Evolutionary conservation across 2,113 vertebrate genomes (phyloP).

Genomic region (Paramisgurnus dabryanus): DNA sequence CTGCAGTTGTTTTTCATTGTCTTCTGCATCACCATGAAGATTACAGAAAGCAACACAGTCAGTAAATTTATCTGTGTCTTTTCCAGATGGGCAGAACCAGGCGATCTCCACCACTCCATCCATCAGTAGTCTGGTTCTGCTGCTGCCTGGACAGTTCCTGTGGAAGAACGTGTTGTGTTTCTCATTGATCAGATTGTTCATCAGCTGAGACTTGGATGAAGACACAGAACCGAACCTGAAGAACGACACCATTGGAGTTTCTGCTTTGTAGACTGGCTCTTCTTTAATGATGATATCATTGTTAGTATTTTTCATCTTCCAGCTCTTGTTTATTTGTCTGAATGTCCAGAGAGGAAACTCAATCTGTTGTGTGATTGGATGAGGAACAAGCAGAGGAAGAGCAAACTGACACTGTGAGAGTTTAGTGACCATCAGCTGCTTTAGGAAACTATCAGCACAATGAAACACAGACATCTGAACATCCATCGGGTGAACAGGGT

Average conservation of each 20-base stretch:
- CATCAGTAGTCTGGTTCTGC: constrained; percentile 66
- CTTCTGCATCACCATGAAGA: constrained; percentile 28
- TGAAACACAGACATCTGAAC: constrained; percentile 78
- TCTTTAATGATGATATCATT: constrained; percentile 37
- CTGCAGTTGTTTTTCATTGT: neutral
- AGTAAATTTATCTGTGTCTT: neutral
- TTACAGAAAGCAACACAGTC: neutral
- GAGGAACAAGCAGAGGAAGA: constrained; percentile 74
- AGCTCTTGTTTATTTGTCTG: constrained; percentile 70
- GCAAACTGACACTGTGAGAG: constrained; percentile 78
- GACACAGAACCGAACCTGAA: constrained; percentile 72
- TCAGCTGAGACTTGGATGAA: constrained; percentile 77
- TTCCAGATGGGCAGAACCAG: constrained; percentile 76
- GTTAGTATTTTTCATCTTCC: constrained; percentile 57
- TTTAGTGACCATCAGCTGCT: constrained; percentile 72
- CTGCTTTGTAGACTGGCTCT: constrained; percentile 64
- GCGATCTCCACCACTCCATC: constrained; percentile 75
- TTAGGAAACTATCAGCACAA: constrained; percentile 72
- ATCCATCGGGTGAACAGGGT: constrained; percentile 72
- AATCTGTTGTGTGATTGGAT: constrained; percentile 56
- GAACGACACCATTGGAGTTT: constrained; percentile 72
- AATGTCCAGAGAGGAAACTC: constrained; percentile 75
- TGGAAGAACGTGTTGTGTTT: constrained; percentile 73
- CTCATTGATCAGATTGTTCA: constrained; percentile 73
- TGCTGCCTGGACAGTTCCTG: constrained; percentile 69